A percentile compares a stretch with the other conserved stretches of the same genome.
phyloP scores from a whole-genome alignment of 2,888 invertebrate genomes.

The Epsilonema sp. region DNA sequence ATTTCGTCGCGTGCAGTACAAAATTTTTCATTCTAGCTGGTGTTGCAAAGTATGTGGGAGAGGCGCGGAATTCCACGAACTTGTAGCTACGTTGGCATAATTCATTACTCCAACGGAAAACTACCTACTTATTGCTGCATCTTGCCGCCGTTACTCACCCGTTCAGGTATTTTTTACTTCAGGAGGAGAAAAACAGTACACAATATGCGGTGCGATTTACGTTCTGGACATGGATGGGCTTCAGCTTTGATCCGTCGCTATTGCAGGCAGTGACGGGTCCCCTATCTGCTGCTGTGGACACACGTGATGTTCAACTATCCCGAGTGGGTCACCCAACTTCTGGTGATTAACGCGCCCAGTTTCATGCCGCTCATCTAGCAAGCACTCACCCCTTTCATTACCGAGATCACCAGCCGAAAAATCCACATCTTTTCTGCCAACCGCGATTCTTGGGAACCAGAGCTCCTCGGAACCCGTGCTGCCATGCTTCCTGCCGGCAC shows the following conservation, averaged over 20 bases:
- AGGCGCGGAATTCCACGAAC: too few relatives aligned
- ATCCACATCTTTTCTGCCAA: neutral
- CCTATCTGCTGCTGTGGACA: slow-evolving; percentile 25
- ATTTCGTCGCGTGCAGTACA: too few relatives aligned
- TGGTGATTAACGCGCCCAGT: slow-evolving; percentile 22
- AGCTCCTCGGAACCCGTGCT: slow-evolving; percentile 1
- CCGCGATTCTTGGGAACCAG: neutral
- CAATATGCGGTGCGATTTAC: slow-evolving; percentile 17
- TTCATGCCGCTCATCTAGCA: slow-evolving; percentile 22
- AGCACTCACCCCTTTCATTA: slow-evolving; percentile 21
- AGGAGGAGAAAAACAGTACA: slow-evolving; percentile 12
- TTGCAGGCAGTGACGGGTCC: slow-evolving; percentile 17
- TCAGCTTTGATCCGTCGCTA: slow-evolving; percentile 16
- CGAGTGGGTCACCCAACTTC: slow-evolving; percentile 18
- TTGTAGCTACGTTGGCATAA: too few relatives aligned
- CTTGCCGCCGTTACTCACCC: too few relatives aligned
- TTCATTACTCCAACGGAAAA: too few relatives aligned
- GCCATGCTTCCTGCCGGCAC: slow-evolving; percentile 15
- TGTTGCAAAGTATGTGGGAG: too few relatives aligned
- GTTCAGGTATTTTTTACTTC: too few relatives aligned
- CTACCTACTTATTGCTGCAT: too few relatives aligned
- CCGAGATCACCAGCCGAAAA: slow-evolving; percentile 10
- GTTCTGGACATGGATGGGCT: slow-evolving; percentile 22
- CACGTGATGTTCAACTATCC: slow-evolving; percentile 25
- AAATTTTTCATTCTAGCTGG: too few relatives aligned